phyloP scores from a whole-genome alignment of 2,113 vertebrate species.

The Sterna hirundo region DNA sequence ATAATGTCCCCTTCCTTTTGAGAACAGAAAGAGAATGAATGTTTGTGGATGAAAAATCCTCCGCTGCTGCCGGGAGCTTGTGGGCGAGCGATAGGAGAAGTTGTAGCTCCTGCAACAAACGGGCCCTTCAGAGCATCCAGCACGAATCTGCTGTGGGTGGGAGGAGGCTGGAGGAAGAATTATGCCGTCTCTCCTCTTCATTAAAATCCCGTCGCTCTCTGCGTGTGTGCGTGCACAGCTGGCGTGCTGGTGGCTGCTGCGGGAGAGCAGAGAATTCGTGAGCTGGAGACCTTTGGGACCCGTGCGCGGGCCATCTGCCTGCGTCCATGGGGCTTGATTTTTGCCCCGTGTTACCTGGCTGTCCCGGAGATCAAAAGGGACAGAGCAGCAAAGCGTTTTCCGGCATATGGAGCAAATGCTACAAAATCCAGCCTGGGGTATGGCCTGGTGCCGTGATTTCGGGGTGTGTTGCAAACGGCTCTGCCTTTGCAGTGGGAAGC shows the following conservation, averaged over 20 bases:
- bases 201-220: neutral
- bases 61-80: neutral
- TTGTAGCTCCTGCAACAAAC: slow-evolving; percentile 25
- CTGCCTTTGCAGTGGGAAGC: neutral
- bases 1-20: neutral
- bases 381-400: neutral
- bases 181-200: neutral
- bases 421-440: neutral
- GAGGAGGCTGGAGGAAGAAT: neutral
- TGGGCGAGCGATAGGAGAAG: neutral
- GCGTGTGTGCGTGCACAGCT: neutral
- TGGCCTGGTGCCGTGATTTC: neutral
- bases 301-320: neutral
- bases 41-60: slow-evolving; percentile 12
- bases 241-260: neutral
- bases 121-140: neutral
- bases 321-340: neutral
- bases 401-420: neutral
- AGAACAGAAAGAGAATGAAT: neutral
- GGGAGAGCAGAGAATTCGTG: neutral
- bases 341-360: rapidly evolving
- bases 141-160: neutral
- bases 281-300: neutral
- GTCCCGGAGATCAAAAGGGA: neutral
- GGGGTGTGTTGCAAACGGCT: neutral